Evolutionary conservation across 2,797 vertebrate genomes (phyloP), one percentile per base, ranked within the genome.

Genomic region (Acanthurus tractus): DNA sequence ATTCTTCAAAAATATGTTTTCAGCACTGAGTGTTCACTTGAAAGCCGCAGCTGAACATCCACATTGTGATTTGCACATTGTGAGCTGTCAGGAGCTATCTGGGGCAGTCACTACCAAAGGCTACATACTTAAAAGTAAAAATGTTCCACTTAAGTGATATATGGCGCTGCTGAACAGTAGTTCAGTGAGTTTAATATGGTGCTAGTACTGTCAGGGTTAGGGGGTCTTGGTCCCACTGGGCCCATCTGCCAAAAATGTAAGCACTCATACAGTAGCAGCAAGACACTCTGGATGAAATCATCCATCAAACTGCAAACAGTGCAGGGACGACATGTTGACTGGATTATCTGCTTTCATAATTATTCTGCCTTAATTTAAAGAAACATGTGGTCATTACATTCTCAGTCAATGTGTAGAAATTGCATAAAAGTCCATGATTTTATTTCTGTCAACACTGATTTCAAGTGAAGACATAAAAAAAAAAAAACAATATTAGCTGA

Each of bases 91-190:
- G 79, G 18, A 63, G 46, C 62, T 80, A 78, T 89, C 78, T 87
- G 55, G 74, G 74, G 55, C 81, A 76, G 65, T 75, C 66, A 13
- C 12, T 67, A 82, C 74, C 80, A 76, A 70, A 63, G 72, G 79
- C 70, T 86, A 65, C 46, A 46, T 54, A n/a, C 62, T 80, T 75
- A 57, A 79, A 84, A 81, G 76, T 83, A 63, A 76, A 86, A 88
- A 64, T 81, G 74, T 70, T 77, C 75, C 75, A 87, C 79, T 62
- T 82, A 46, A 86, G 68, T 79, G 74, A 85, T 78, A 50, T 63
- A 78, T 73, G 69, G 53, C 13, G 17, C 70, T 63, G 29, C 42
- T 66, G 68, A 63, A 70, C 65, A 74, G 76, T 68, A 74, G 76
- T 56, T 85, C 75, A 77, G 36, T 61, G 52, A 82, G 77, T 83